phyloP scores from a whole-genome alignment of 2,797 vertebrate genomes.

The Manis javanica region DNA sequence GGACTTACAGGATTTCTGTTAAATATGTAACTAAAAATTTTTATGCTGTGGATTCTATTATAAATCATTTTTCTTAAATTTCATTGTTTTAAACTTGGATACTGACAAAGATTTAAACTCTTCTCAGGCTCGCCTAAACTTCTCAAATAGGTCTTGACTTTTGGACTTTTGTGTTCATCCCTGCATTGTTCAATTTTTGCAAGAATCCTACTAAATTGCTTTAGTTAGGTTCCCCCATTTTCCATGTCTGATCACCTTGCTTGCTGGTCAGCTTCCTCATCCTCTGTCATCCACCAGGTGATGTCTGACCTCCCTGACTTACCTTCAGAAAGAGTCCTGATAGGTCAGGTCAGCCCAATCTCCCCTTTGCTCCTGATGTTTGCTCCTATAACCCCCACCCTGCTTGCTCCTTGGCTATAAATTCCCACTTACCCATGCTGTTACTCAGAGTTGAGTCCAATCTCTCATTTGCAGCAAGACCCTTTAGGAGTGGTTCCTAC shows the following conservation, averaged over 20 bases:
- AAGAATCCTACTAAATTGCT: not conserved
- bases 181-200: not conserved
- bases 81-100: not conserved
- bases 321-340: not conserved
- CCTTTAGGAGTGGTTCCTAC: not conserved
- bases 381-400: not conserved
- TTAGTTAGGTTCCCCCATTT: not conserved
- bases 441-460: not conserved
- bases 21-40: not conserved
- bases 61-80: not conserved
- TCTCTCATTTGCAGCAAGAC: not conserved
- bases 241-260: not conserved
- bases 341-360: not conserved
- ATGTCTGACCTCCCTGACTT: not conserved
- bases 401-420: not conserved
- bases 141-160: not conserved
- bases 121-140: not conserved
- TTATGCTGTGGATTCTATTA: not conserved
- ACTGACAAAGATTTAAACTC: not conserved
- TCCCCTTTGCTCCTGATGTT: not conserved
- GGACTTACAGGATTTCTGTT: not conserved
- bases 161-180: not conserved
- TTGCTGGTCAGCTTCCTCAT: not conserved
- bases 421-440: not conserved
- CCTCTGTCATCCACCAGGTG: not conserved